Base-by-base conservation (phyloP, 2,113 vertebrate genomes). In the Callithrix jacchus region DNA sequence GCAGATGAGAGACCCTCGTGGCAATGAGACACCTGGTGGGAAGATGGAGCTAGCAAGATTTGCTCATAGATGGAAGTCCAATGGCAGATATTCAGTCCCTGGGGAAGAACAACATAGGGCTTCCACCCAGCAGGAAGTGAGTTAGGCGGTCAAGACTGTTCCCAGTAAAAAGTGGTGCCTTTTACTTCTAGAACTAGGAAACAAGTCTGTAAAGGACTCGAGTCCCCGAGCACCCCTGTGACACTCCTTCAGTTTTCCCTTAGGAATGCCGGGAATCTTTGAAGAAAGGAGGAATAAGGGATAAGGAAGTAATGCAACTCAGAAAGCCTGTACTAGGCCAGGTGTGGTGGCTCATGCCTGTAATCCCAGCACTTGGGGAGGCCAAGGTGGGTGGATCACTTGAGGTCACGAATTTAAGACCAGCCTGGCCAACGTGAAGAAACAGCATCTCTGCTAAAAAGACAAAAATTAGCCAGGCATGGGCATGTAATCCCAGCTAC, bases 131-230 rank as follows among this genome's bases (percentile, higher is more conserved):
- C n/a, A 52, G 54, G 21, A 40, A 68, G 49, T 56, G 18, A 32
- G 5, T 27, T 83, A 37, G 35, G 58, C 83, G 30, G 35, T 71
- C 37, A 76, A 56, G 45, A n/a, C 35, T 25, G 1, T 16, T 30
- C 6, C 12, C 4, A 11, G 37, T 40, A 45, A 42, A 21, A 88
- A 54, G 18, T 1, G 3, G 66, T 1, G 2, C 49, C 40, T 25
- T 12, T 25, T 9, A 5, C 0, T 0, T 8, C 84, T 40, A 14
- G 68, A 27, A 56, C 5, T 27, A 27, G 25, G 58, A 32, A 1
- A 0, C 4, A 4, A 1, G 10, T 64, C 70, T 68, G 5, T 0
- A 0, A 1, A 2, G 76, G 25, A 47, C 6, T 6, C 64, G n/a
- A 14, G 9, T 52, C 45, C 27, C 49, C 0, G 4, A n/a, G 37